A percentile compares a stretch with the other conserved stretches of the same genome.
Evolutionary conservation across 2,888 invertebrate genomes (phyloP).

Genomic region (Aromia moschata): DNA sequence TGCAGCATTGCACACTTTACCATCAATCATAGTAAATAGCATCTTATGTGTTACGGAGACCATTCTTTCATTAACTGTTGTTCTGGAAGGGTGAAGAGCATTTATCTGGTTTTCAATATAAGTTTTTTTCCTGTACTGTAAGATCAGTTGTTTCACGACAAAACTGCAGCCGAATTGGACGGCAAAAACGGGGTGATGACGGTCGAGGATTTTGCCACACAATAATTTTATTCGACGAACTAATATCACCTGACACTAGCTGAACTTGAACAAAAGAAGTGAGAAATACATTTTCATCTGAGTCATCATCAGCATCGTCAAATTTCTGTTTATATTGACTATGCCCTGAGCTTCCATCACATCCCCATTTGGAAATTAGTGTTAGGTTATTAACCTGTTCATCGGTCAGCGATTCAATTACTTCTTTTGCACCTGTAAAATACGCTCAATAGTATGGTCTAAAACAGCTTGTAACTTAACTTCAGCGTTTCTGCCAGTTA

Average conservation of each 20-base stretch:
- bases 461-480: neutral
- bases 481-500: neutral
- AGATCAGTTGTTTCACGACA: slow-evolving; percentile 43
- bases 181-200: slow-evolving; percentile 47
- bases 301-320: slow-evolving; percentile 33
- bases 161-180: slow-evolving; percentile 49
- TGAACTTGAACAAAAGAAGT: slow-evolving; percentile 43
- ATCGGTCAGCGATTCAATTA: neutral
- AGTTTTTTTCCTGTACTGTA: slow-evolving; percentile 42
- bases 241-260: slow-evolving; percentile 23
- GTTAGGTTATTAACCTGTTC: neutral
- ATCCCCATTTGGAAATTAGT: slow-evolving; percentile 35
- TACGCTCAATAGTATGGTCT: neutral
- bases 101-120: slow-evolving; percentile 32
- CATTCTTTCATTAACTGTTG: neutral
- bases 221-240: slow-evolving; percentile 30
- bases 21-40: slow-evolving; percentile 46
- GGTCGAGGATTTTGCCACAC: slow-evolving; percentile 49
- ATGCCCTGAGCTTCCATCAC: slow-evolving; percentile 45
- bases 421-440: slow-evolving; percentile 1
- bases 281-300: slow-evolving; percentile 49
- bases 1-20: slow-evolving; percentile 29
- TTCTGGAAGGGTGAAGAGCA: neutral
- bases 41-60: slow-evolving; percentile 18
- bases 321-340: slow-evolving; percentile 48